Conservation (phyloP, 1,140 invertebrate genomes). For the Cherax destructor region DNA sequence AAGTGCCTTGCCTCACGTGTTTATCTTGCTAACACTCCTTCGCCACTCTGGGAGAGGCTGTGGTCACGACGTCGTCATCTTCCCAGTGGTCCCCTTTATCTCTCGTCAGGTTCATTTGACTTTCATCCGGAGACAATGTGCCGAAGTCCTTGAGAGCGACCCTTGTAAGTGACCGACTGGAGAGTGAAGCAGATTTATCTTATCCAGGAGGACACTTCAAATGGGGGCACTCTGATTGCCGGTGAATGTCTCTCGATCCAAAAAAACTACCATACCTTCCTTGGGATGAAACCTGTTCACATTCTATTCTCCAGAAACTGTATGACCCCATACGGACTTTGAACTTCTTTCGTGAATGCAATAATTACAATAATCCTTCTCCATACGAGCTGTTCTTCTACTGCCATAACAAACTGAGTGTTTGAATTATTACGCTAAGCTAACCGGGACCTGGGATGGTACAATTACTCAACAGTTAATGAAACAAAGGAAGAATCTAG, state of each 20-base stretch:
- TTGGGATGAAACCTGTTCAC: too few species aligned
- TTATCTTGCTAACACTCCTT: constrained; percentile 23
- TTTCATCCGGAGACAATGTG: constrained; percentile 23
- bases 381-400: background rate
- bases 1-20: constrained; percentile 30
- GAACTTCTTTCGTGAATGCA: too few species aligned
- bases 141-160: constrained; percentile 6
- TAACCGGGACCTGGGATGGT: background rate
- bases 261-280: too few species aligned
- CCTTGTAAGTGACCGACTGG: background rate
- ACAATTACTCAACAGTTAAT: background rate
- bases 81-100: constrained; percentile 37
- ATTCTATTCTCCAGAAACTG: too few species aligned
- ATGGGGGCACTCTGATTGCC: too few species aligned
- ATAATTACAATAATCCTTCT: background rate
- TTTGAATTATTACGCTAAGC: background rate
- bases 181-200: background rate
- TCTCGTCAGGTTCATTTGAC: constrained; percentile 34
- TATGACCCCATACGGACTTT: too few species aligned
- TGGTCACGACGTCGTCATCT: constrained; percentile 39
- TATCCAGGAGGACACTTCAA: too few species aligned
- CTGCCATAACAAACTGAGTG: constrained; percentile 21
- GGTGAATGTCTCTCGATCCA: too few species aligned
- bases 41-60: constrained; percentile 25
- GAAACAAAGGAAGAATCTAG: background rate